Evolutionary conservation across 1,140 invertebrate genomes (phyloP).

Genomic region (Bombus sibiricus): DNA sequence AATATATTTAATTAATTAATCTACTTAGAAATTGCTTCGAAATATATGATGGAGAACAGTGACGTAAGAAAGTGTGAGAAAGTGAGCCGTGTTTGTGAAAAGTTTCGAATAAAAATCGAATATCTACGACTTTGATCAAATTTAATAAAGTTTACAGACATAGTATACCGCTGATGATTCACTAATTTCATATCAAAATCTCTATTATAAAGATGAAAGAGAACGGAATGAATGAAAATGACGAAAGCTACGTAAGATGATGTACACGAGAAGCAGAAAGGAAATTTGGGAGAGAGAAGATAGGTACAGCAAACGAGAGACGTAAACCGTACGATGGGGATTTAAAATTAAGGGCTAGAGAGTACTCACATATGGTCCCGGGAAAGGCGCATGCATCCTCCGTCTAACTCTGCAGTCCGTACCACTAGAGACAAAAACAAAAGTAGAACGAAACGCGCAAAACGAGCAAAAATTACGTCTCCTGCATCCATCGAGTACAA

Average conservation of each 20-base stretch:
- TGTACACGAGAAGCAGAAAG: conserved; percentile 5
- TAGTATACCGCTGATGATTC: background rate
- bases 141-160: background rate
- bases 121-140: background rate
- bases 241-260: background rate
- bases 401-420: conserved; percentile 84
- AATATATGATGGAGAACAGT: background rate
- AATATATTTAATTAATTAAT: background rate
- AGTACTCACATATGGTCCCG: conserved; percentile 82
- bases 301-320: background rate
- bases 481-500: conserved; percentile 61
- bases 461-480: conserved; percentile 68
- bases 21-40: background rate
- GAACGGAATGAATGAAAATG: no score
- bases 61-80: background rate
- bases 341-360: conserved; percentile 74
- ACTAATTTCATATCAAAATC: background rate
- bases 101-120: background rate
- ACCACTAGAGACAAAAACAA: conserved; percentile 83
- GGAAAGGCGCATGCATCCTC: conserved; percentile 83
- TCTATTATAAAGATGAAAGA: background rate
- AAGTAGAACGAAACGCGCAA: conserved; percentile 79
- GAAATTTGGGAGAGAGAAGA: background rate
- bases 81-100: background rate
- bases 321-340: conserved; percentile 34